These are phyloP conservation scores for Brachyptera risi DNA, from an alignment of 2,888 invertebrate species.

Conservation along the genomic window DNA sequence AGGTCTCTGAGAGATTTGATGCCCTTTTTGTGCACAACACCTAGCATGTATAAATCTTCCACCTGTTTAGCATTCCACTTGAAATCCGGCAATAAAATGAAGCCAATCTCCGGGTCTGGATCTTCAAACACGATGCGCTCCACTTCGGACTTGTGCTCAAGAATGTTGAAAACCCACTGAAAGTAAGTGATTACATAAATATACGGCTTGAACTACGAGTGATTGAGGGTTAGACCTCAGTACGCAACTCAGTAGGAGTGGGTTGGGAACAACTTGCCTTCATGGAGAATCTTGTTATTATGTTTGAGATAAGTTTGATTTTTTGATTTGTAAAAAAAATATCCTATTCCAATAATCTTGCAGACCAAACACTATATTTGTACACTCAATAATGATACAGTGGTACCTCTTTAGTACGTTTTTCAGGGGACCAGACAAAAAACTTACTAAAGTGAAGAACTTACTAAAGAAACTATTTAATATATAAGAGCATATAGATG, in stretches of 20 bases:
- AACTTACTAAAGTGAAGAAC: too few relatives aligned
- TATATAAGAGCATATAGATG: too few relatives aligned
- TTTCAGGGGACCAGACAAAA: too few relatives aligned
- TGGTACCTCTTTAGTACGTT: too few relatives aligned
- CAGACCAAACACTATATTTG: too few relatives aligned
- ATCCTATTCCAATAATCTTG: too few relatives aligned
- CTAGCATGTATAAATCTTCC: conserved; percentile 80
- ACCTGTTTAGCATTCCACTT: conserved; percentile 86
- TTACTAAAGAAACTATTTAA: too few relatives aligned
- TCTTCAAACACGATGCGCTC: conserved; percentile 86
- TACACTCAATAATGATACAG: too few relatives aligned
- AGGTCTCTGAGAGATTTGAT: conserved; percentile 86
- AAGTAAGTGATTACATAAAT: conserved; percentile 39
- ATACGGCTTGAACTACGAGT: not conserved
- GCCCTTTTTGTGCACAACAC: conserved; percentile 66
- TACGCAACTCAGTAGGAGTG: not conserved
- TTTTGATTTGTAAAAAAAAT: too few relatives aligned
- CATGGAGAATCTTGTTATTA: too few relatives aligned
- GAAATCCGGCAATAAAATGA: conserved; percentile 86
- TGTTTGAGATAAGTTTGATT: too few relatives aligned
- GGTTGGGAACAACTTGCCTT: too few relatives aligned
- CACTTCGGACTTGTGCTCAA: conserved; percentile 84
- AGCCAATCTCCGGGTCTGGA: conserved; percentile 71
- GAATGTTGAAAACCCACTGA: conserved; percentile 96
- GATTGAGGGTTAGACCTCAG: not conserved